A percentile compares a stretch with the other conserved stretches of the same genome.
phyloP scores from a whole-genome alignment of 2,888 invertebrate species.

The Drosophila seclusa region DNA sequence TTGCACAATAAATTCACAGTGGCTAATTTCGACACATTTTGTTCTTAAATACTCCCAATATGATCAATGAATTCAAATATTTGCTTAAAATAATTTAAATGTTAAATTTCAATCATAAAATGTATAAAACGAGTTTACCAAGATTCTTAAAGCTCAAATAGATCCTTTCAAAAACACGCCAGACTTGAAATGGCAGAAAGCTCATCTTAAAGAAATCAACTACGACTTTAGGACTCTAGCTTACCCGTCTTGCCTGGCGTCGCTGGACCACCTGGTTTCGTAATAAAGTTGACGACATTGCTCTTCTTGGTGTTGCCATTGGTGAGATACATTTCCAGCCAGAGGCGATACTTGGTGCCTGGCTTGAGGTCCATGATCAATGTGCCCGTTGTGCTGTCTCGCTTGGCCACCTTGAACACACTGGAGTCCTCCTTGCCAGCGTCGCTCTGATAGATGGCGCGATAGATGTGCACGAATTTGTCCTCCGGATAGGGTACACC shows the following conservation, averaged over 20 bases:
- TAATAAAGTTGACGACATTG: slow-evolving; percentile 94
- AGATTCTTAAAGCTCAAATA: slow-evolving; percentile 71
- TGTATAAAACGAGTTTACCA: slow-evolving; percentile 61
- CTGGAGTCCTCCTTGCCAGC: slow-evolving; percentile 90
- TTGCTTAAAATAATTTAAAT: no score
- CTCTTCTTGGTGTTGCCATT: slow-evolving; percentile 96
- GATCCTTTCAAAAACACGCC: slow-evolving; percentile 73
- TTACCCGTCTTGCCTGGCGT: slow-evolving; percentile 85
- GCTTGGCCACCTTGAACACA: slow-evolving; percentile 90
- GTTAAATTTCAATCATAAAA: neutral
- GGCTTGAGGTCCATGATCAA: slow-evolving; percentile 90
- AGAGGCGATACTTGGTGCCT: slow-evolving; percentile 92
- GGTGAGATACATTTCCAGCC: slow-evolving; percentile 95
- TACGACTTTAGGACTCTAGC: slow-evolving; percentile 6
- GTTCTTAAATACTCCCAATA: neutral
- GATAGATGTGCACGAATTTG: slow-evolving; percentile 94
- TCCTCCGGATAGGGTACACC: slow-evolving; percentile 95
- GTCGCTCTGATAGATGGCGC: slow-evolving; percentile 92
- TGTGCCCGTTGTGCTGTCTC: slow-evolving; percentile 89
- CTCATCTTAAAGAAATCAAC: neutral
- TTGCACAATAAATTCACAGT: neutral
- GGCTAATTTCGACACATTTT: neutral
- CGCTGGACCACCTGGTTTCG: slow-evolving; percentile 89
- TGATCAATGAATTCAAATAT: neutral
- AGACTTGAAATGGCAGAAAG: slow-evolving; percentile 66